These are phyloP conservation scores for Nematolebias whitei DNA, from an alignment of 2,113 vertebrate genomes.

Conservation along the genomic window DNA sequence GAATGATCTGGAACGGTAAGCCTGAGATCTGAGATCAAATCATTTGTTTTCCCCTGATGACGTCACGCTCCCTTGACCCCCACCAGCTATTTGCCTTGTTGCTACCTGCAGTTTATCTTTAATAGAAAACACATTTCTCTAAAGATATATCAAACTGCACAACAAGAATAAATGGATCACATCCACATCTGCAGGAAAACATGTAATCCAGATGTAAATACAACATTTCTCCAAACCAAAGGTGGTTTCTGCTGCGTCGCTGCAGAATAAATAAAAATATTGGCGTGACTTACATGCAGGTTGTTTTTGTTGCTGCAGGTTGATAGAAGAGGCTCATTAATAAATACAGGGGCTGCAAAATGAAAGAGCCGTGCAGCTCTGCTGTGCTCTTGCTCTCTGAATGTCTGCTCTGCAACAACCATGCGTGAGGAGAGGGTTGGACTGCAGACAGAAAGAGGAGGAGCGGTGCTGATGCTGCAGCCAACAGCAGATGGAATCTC, in stretches of 20 bases:
- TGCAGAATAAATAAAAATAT: neutral
- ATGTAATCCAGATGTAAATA: slow-evolving; percentile 10
- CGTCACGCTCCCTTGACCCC: slow-evolving; percentile 13
- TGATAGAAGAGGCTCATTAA: slow-evolving; percentile 29
- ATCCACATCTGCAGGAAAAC: too few species aligned
- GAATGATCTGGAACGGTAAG: too few species aligned
- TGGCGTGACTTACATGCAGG: slow-evolving; percentile 47
- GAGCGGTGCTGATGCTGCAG: slow-evolving; percentile 76
- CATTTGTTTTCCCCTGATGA: slow-evolving; percentile 54
- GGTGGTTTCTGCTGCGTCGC: neutral
- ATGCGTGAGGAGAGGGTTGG: slow-evolving; percentile 23
- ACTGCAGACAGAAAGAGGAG: slow-evolving; percentile 58
- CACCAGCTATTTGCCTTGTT: neutral
- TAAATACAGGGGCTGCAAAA: slow-evolving; percentile 33
- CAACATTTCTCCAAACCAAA: slow-evolving; percentile 19
- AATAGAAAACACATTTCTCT: too few species aligned
- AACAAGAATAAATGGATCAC: too few species aligned
- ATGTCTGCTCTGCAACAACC: slow-evolving; percentile 10
- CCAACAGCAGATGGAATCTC: slow-evolving; percentile 64
- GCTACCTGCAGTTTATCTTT: too few species aligned
- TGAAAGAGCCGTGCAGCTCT: slow-evolving; percentile 30
- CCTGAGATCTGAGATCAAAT: slow-evolving; percentile 32
- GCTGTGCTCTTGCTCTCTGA: slow-evolving; percentile 12
- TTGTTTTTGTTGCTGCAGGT: slow-evolving; percentile 9
- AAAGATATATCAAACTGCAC: neutral